A percentile compares a stretch with the other conserved stretches of the same genome.
Conservation (phyloP, 2,113 vertebrate species). For the Pseudonaja textilis region DNA sequence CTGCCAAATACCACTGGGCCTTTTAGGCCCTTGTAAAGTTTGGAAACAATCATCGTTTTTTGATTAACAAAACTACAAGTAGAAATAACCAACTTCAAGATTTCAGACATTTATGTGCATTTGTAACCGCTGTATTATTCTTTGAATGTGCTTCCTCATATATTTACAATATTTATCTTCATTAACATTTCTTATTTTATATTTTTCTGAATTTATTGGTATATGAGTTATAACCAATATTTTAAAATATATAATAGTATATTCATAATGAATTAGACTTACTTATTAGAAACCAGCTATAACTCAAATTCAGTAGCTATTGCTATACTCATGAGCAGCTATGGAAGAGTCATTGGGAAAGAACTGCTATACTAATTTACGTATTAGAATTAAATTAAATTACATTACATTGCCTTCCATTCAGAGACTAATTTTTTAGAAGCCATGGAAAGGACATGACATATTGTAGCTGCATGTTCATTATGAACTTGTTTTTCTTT, state of each 20-base stretch:
- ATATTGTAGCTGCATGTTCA: neutral
- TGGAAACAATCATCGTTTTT: neutral
- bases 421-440: neutral
- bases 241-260: neutral
- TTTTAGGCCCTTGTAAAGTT: neutral
- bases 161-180: neutral
- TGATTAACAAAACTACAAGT: neutral
- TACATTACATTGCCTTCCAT: neutral
- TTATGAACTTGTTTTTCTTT: neutral
- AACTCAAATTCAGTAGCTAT: neutral
- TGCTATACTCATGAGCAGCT: neutral
- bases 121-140: neutral
- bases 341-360: neutral
- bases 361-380: neutral
- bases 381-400: neutral
- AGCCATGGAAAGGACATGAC: neutral
- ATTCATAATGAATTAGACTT: neutral
- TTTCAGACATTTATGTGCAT: neutral
- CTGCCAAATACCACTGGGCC: neutral
- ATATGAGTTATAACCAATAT: neutral
- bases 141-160: neutral
- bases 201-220: neutral
- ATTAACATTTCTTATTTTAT: neutral
- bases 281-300: neutral
- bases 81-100: neutral